phyloP scores from a whole-genome alignment of 1,140 invertebrate genomes.

The Anoplophora glabripennis region DNA sequence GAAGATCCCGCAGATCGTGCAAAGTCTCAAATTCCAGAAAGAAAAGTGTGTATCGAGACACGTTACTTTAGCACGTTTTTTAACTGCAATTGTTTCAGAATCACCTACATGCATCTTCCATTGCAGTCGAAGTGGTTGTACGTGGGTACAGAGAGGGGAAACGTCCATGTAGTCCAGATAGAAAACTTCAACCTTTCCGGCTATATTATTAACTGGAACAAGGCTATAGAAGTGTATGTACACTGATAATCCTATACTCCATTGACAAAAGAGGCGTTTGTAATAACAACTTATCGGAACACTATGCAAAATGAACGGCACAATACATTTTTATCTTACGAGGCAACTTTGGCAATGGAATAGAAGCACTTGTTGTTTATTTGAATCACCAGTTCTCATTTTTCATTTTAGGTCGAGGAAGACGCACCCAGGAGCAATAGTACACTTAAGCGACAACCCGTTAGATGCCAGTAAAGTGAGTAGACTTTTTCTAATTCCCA shows the following conservation, averaged over 20 bases:
- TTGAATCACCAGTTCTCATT: too few relatives aligned
- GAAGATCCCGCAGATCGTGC: constrained; percentile 91
- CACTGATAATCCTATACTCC: too few relatives aligned
- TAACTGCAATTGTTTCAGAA: constrained; percentile 59
- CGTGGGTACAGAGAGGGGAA: constrained; percentile 95
- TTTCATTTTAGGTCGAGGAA: constrained; percentile 77
- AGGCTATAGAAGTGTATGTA: constrained; percentile 99
- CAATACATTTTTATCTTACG: too few relatives aligned
- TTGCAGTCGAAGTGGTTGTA: constrained; percentile 98
- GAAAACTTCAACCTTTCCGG: constrained; percentile 94
- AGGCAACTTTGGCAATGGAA: too few relatives aligned
- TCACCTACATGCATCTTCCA: constrained; percentile 90
- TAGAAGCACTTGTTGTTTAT: too few relatives aligned
- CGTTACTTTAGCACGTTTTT: background rate
- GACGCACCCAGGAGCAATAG: constrained; percentile 91
- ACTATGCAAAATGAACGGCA: too few relatives aligned
- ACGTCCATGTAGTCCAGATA: constrained; percentile 96
- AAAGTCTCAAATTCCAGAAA: constrained; percentile 94
- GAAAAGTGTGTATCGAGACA: constrained; percentile 72
- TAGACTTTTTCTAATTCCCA: constrained; percentile 12
- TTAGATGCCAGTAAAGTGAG: constrained; percentile 90
- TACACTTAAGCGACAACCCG: constrained; percentile 94
- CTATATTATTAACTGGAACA: constrained; percentile 99
- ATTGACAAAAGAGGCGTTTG: too few relatives aligned
- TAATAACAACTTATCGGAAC: too few relatives aligned